These are phyloP conservation scores for Heliothis virescens DNA, from an alignment of 1,140 invertebrate species.

Conservation along the genomic window DNA sequence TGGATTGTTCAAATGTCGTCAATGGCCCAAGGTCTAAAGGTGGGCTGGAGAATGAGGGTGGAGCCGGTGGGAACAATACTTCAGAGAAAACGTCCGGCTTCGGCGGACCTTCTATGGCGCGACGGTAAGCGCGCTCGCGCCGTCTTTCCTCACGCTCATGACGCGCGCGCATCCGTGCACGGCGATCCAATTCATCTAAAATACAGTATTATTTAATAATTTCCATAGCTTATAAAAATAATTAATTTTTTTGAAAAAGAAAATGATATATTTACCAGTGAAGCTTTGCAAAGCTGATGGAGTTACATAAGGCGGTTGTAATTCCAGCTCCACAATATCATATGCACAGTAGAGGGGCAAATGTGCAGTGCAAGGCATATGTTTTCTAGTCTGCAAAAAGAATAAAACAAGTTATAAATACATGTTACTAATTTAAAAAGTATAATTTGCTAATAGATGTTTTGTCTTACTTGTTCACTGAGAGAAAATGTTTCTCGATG, in stretches of 20 bases:
- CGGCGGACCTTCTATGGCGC: constrained; percentile 73
- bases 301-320: constrained; percentile 91
- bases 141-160: constrained; percentile 74
- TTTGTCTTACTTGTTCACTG: constrained; percentile 90
- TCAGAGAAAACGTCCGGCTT: constrained; percentile 74
- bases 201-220: constrained; percentile 19
- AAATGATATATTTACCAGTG: constrained; percentile 85
- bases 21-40: constrained; percentile 48
- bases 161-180: constrained; percentile 70
- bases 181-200: constrained; percentile 75
- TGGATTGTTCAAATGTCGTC: constrained; percentile 46
- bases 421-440: background rate
- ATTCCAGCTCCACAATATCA: constrained; percentile 94
- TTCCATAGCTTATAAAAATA: background rate
- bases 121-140: constrained; percentile 73
- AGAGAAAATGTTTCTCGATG: constrained; percentile 95
- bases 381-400: constrained; percentile 74
- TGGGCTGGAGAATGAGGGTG: constrained; percentile 62
- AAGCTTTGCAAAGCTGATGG: constrained; percentile 89
- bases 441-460: background rate
- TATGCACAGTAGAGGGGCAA: constrained; percentile 96
- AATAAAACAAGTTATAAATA: constrained; percentile 19
- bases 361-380: constrained; percentile 94
- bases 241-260: background rate
- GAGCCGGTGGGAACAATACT: constrained; percentile 70